Conservation (phyloP, 2,888 invertebrate genomes). For the Eristalis pertinax region DNA sequence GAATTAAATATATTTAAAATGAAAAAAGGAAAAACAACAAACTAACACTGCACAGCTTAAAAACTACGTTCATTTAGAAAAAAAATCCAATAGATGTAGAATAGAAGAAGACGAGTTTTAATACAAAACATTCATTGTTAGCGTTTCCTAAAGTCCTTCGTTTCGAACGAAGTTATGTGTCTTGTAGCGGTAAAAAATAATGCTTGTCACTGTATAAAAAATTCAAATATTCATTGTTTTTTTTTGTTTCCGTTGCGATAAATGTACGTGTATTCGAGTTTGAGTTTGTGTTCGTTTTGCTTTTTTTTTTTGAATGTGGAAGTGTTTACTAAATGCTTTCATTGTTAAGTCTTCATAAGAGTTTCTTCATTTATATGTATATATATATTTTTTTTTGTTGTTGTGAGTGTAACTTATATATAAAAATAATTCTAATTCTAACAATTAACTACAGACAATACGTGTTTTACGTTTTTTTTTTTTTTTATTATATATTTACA, state of each 20-base stretch:
- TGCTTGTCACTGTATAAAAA: slow-evolving; percentile 47
- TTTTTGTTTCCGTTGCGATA: neutral
- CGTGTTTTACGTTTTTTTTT: slow-evolving; percentile 3
- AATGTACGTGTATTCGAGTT: slow-evolving; percentile 17
- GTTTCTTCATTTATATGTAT: neutral
- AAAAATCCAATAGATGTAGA: slow-evolving; percentile 30
- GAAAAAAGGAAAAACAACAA: slow-evolving; percentile 12
- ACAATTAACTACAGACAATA: slow-evolving; percentile 68
- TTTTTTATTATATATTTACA: slow-evolving; percentile 62
- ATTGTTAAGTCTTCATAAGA: slow-evolving; percentile 44
- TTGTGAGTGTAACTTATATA: slow-evolving; percentile 52
- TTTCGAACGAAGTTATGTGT: slow-evolving; percentile 26
- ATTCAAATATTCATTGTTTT: slow-evolving; percentile 43
- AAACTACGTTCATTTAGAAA: slow-evolving; percentile 29
- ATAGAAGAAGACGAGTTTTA: slow-evolving; percentile 3
- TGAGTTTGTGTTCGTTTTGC: neutral
- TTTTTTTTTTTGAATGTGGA: neutral
- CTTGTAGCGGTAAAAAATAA: neutral
- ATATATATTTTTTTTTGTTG: neutral
- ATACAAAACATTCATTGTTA: neutral
- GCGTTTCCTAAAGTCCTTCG: neutral
- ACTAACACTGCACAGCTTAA: slow-evolving; percentile 51
- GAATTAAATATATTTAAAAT: neutral
- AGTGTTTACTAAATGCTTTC: slow-evolving; percentile 35
- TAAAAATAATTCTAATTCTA: slow-evolving; percentile 59